These are phyloP conservation scores for Phrixothrix hirtus DNA, from an alignment of 2,888 invertebrate genomes.

Conservation along the genomic window DNA sequence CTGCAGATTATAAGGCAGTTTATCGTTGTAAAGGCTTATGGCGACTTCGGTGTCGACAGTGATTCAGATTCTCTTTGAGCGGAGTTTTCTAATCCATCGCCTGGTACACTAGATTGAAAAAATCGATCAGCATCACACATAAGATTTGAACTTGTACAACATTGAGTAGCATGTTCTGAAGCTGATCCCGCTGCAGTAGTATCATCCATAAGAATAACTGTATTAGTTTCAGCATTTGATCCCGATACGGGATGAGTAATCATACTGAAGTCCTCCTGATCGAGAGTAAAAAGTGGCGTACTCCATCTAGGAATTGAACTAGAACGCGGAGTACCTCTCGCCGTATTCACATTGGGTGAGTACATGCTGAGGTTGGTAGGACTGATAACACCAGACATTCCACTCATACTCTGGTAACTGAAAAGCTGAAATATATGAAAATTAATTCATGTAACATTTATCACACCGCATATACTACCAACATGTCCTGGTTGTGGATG, in stretches of 20 bases:
- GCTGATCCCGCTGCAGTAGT: slow-evolving; percentile 49
- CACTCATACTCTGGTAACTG: slow-evolving; percentile 86
- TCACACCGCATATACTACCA: slow-evolving; percentile 55
- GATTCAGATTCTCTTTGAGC: slow-evolving; percentile 46
- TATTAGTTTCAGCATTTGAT: slow-evolving; percentile 65
- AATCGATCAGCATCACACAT: slow-evolving; percentile 63
- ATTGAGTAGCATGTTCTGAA: slow-evolving; percentile 46
- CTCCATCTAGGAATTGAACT: slow-evolving; percentile 75
- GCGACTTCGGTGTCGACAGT: slow-evolving; percentile 49
- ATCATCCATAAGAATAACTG: slow-evolving; percentile 80
- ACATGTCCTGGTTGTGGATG: slow-evolving; percentile 88
- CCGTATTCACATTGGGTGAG: slow-evolving; percentile 72
- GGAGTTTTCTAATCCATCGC: slow-evolving; percentile 60
- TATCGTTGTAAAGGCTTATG: slow-evolving; percentile 47
- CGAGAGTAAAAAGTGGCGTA: slow-evolving; percentile 82
- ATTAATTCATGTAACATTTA: slow-evolving; percentile 38
- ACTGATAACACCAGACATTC: slow-evolving; percentile 86
- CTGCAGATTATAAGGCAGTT: slow-evolving; percentile 52
- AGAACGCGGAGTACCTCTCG: slow-evolving; percentile 70
- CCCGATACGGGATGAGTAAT: slow-evolving; percentile 75
- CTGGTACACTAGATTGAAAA: slow-evolving; percentile 65
- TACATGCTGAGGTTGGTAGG: slow-evolving; percentile 86
- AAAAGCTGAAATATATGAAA: slow-evolving; percentile 71
- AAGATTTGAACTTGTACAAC: slow-evolving; percentile 53
- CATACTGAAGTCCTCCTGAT: slow-evolving; percentile 91